Base-by-base conservation (phyloP, 2,113 vertebrate species). In the Sakesphorus luctuosus region DNA sequence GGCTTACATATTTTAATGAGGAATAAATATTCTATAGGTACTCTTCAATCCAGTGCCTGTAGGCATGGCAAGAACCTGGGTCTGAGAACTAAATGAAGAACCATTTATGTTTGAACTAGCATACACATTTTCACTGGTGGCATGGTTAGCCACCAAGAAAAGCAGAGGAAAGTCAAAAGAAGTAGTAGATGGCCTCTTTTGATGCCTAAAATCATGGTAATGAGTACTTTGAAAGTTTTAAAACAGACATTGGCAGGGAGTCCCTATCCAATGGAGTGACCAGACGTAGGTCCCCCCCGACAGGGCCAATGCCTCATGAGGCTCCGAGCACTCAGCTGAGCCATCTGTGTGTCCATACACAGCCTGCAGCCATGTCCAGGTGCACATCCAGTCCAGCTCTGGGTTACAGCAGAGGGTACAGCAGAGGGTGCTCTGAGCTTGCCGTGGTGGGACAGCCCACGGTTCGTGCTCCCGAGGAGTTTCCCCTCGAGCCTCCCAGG, bases 381-480 rank as follows among this genome's bases (percentile, higher is more conserved):
- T 15, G n/a, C 8, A 10, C 18, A 15, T 14, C 26, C 25, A 0
- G 19, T 10, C 43, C 6, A 1, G 53, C 84, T 59, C 38, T 6
- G 67, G 7, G 53, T 76, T 77, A 80, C 90, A 84, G 93, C 68
- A 96, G 96, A 90, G 94, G 89, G 87, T 77, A 80, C 90, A 84
- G 93, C 68, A 96, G 96, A 90, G 94, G 89, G 87, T 94, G 94
- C 87, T 93, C 46, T 78, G 84, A 52, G 67, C 69, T 40, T 58
- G 3, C 35, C 18, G 13, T 43, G 62, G 8, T 12, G 4, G 59
- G 29, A 23, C 74, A 4, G 38, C 9, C 62, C 40, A 8, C 4
- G 9, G 9, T 15, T 35, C 7, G 6, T 7, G 59, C 59, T 50
- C 9, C 33, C 19, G 10, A 63, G 47, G 62, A 47, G 28, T 8